Evolutionary conservation across 53 echinoderm and acorn worm species (phyloP), one percentile per base, ranked within the genome.

Genomic region (Crossaster papposus): DNA sequence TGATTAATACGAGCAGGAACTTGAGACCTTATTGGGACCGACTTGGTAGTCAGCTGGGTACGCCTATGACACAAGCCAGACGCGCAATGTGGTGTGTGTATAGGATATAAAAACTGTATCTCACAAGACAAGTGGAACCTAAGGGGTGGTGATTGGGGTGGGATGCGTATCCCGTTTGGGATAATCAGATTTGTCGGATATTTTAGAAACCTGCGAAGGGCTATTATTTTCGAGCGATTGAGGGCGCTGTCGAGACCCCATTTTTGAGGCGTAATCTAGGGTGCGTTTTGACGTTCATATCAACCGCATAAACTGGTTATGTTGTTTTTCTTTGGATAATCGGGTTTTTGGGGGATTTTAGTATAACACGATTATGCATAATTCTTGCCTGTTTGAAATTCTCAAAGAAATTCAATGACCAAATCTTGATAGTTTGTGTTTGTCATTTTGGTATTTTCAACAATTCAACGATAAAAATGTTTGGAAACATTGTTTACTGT

Each of bases 21-120:
- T 68, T 28, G 24, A 24, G 68, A 68, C 68, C 68, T 3, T 3
- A 15, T 24, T 4, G 68, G 28, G 68, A 26, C 26, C 68, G 28
- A 26, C 68, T 68, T 68, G 24, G 24, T 68, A 3, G 28, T 24
- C 28, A 9, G 28, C 28, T 28, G 15, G 68, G 68, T 26, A 26
- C 68, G 68, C 68, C 68, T 29, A 68, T 68, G 68, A 68, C 68
- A 68, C 22, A 28, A 68, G 24, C 68, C 68, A 68, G 68, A 26
- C 11, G 24, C 28, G 28, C 15, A 68, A 6, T 26, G 20, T 24
- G 68, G 68, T 68, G 68, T 26, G n/a, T n/a, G n/a, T n/a, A 23
- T 26, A 26, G 24, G 24, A n/a, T 24, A 28, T 4, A 68, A 28
- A n/a, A n/a, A 24, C 22, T 26, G 68, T 26, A 26, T 28, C n/a